phyloP scores from a whole-genome alignment of 2,113 vertebrate species.

The Romanogobio albipinnatus region DNA sequence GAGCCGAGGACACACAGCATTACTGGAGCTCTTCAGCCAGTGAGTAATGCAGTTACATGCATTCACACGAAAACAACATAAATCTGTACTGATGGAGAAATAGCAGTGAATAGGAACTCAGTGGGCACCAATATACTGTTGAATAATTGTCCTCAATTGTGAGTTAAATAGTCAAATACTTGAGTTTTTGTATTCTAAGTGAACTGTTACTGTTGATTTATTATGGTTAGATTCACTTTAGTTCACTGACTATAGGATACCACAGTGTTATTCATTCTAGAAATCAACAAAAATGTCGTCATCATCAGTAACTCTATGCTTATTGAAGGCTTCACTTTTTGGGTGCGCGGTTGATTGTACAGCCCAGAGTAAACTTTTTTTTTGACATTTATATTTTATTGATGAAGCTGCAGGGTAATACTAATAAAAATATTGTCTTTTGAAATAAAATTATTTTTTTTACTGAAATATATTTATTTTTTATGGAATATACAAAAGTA shows the following conservation, averaged over 20 bases:
- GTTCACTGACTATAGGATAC: neutral
- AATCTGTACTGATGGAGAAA: neutral
- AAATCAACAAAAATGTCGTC: too few relatives aligned
- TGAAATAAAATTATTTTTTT: too few relatives aligned
- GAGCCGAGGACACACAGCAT: conserved; percentile 79
- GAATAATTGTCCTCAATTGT: neutral
- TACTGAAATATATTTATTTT: neutral
- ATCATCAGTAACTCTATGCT: neutral
- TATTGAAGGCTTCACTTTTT: neutral
- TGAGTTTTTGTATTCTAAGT: neutral
- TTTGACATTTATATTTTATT: neutral
- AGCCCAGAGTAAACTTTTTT: too few relatives aligned
- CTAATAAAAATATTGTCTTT: too few relatives aligned
- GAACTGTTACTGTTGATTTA: neutral
- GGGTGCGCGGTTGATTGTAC: neutral
- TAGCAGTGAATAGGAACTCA: neutral
- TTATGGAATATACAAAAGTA: too few relatives aligned
- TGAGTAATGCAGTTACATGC: conserved; percentile 66
- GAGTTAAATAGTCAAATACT: neutral
- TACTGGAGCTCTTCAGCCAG: conserved; percentile 83
- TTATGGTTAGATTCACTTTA: neutral
- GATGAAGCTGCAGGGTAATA: neutral
- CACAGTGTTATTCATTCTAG: neutral
- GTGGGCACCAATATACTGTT: neutral
- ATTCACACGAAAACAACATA: neutral